Evolutionary conservation across 2,113 vertebrate genomes (phyloP), one percentile per base, ranked within the genome.

Genomic region (Clupea harengus): DNA sequence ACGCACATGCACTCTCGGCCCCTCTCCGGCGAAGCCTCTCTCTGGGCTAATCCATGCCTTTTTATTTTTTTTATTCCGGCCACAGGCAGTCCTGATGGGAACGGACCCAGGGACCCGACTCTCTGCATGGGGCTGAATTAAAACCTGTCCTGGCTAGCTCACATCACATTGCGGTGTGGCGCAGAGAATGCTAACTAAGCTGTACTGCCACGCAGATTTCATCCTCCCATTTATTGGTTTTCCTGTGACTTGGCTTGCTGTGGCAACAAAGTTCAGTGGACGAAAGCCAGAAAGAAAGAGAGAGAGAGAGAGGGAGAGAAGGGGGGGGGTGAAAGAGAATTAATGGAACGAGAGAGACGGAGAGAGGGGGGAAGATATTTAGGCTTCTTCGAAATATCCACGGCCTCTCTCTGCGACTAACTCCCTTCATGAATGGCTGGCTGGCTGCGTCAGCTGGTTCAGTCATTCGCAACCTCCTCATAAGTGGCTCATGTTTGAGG

Each of bases 71-170:
- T 18, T 15, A 4, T 78, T 17, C 72, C 20, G 28, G 28, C 28
- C 72, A 39, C 28, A 39, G 13, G 28, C 28, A 15, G 32, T 32
- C 28, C 72, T 44, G 72, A 32, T 78, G 72, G 67, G 72, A 78
- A 17, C 11, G 72, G 13, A 78, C 72, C 32, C 72, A 78, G 28
- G 72, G 72, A 32, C 72, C 28, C 32, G 39, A 9, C 15, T 17
- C 72, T 44, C 72, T 3, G 72, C 72, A 32, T 32, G 28, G 72
- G 54, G 54, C 54, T 6, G 20, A 22, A 60, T 78, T 78, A 0
- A 78, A 78, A 78, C 28, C 72, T 78, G 72, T 78, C 32, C 72
- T 78, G 72, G 72, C 72, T 6, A 32, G 72, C 72, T 78, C 72
- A 4, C 54, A 22, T 22, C 18, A 20, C 54, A 72, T 9, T 28